phyloP scores from a whole-genome alignment of 2,113 vertebrate species.

The Pseudorectes ferrugineus region DNA sequence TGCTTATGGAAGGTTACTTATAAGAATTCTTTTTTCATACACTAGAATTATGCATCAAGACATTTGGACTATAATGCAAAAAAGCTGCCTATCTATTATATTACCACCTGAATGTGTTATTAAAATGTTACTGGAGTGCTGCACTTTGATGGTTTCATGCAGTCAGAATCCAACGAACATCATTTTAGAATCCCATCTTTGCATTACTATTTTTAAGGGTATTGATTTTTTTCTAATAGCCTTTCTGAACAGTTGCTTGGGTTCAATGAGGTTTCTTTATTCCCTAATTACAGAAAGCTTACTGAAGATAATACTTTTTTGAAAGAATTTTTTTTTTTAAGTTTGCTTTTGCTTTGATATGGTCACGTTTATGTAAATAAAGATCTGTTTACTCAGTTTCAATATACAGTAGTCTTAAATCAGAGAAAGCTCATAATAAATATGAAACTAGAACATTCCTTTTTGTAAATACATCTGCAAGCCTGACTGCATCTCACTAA shows the following conservation, averaged over 20 bases:
- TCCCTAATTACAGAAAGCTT: constrained; percentile 56
- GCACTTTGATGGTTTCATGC: constrained; percentile 67
- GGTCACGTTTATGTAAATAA: constrained; percentile 67
- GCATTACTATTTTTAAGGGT: constrained; percentile 66
- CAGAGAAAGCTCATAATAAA: constrained; percentile 69
- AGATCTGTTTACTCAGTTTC: constrained; percentile 63
- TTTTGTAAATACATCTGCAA: constrained; percentile 72
- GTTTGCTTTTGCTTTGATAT: constrained; percentile 33
- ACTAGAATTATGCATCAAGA: constrained; percentile 51
- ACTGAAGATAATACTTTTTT: constrained; percentile 28
- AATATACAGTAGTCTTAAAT: constrained; percentile 71
- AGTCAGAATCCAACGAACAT: constrained; percentile 28
- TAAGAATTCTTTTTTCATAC: not conserved
- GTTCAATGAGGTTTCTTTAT: constrained; percentile 56
- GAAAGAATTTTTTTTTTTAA: constrained; percentile 1
- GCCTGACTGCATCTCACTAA: constrained; percentile 72
- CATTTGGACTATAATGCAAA: constrained; percentile 48
- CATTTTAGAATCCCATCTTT: constrained; percentile 52
- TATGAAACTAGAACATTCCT: constrained; percentile 65
- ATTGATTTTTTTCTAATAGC: constrained; percentile 66
- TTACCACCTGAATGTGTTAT: constrained; percentile 49
- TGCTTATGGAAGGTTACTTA: constrained; percentile 32
- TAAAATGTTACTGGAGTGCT: constrained; percentile 66
- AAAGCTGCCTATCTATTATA: constrained; percentile 45
- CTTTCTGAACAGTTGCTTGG: constrained; percentile 58